A percentile compares a stretch with the other conserved stretches of the same genome.
phyloP scores from a whole-genome alignment of 2,113 vertebrate species.

The Jaculus jaculus region DNA sequence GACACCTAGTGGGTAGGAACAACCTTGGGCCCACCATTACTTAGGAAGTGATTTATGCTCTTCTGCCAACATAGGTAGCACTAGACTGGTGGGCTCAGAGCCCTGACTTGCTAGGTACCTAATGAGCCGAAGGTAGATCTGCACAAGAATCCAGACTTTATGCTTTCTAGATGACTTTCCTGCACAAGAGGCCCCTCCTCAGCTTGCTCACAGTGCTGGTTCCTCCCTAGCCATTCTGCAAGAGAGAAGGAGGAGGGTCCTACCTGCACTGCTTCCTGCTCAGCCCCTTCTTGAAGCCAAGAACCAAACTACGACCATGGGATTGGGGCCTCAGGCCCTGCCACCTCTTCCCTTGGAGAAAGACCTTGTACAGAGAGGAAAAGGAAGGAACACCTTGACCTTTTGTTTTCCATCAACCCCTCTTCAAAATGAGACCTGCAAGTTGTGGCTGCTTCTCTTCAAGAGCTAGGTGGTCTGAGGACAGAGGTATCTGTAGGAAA shows the following conservation, averaged over 20 bases:
- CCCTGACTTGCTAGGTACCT: neutral
- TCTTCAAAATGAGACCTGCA: neutral
- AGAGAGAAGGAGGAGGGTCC: neutral
- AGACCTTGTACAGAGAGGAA: neutral
- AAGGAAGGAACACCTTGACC: neutral
- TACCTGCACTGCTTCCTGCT: neutral
- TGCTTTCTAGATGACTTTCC: neutral
- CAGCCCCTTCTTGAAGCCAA: neutral
- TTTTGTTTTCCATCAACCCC: neutral
- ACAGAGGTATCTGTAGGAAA: neutral
- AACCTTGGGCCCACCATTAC: neutral
- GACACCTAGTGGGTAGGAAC: neutral
- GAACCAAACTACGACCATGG: neutral
- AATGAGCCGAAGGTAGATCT: neutral
- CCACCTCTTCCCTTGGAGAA: accelerated
- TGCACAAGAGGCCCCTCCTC: neutral
- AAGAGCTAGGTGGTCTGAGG: neutral
- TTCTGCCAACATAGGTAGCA: neutral
- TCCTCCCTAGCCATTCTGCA: neutral
- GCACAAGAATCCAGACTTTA: neutral
- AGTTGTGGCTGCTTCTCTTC: neutral
- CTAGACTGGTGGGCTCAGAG: neutral
- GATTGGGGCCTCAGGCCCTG: neutral
- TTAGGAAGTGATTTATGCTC: neutral
- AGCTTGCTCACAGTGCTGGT: neutral